Base-by-base conservation (phyloP, 2,888 invertebrate species). In the Phrixothrix hirtus region DNA sequence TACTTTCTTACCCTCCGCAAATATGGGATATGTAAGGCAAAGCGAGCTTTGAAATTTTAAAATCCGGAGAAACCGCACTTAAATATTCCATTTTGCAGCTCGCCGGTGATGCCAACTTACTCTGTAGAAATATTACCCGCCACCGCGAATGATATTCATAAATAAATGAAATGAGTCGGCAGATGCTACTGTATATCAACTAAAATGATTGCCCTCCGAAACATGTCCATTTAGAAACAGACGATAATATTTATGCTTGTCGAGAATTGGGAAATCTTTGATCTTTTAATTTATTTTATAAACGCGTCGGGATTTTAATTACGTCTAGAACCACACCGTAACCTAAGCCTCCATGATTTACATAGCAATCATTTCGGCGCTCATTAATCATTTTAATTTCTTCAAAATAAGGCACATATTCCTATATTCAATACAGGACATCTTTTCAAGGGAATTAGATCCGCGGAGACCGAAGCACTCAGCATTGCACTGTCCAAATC, bases 401-500 rank as follows among this genome's bases (percentile, higher is more conserved):
- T n/a, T n/a, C n/a, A n/a, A n/a, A n/a, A n/a, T n/a, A n/a, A n/a
- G n/a, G n/a, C n/a, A n/a, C n/a, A n/a, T n/a, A n/a, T n/a, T n/a
- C n/a, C n/a, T n/a, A n/a, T n/a, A n/a, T n/a, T n/a, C n/a, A n/a
- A n/a, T n/a, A n/a, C n/a, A n/a, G 26, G 27, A 36, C 32, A 41
- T 41, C 46, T 38, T 38, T 48, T 30, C 14, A 61, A 63, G 65
- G 62, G 63, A 64, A 57, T 58, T 49, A 60, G 62, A 63, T 70
- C 70, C 69, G 41, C 60, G 59, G 65, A 65, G 55, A 59, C 58
- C 52, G 43, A 62, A 59, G 71, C 72, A 72, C 72, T 72, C 72
- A 72, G 62, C 63, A 64, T 65, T 62, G 67, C 68, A 69, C 67
- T 73, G 73, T 71, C 73, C 73, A 74, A 74, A 74, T 74, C 72